Base-by-base conservation (phyloP, 2,113 vertebrate genomes). In the Thalassoma bifasciatum region DNA sequence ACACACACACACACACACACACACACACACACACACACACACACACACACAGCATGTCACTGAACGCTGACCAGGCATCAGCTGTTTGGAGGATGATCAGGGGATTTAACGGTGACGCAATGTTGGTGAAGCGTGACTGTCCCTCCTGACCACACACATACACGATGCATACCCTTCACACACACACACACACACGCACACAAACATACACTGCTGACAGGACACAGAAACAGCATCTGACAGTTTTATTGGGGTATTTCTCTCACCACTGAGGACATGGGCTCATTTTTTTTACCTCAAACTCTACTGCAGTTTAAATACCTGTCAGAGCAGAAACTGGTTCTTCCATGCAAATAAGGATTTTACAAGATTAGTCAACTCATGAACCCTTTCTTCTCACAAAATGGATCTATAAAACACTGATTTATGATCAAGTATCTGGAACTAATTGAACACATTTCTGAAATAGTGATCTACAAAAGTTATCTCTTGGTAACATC, bases 21-120 rank as follows among this genome's bases (percentile, higher is more conserved):
- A n/a, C n/a, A n/a, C n/a, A n/a, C n/a, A n/a, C n/a, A n/a, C n/a
- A n/a, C n/a, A 30, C 30, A 30, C 30, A 30, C 30, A 30, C 6
- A 30, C 24, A 17, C 44, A 23, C 38, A 54, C 47, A 50, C 66
- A 42, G 46, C 65, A 71, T 49, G 46, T 36, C 50, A 36, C 26
- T 52, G 44, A 63, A 30, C 5, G 10, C 62, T 73, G 73, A 84
- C 64, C 65, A 53, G 53, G 58, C 57, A 64, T 79, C 63, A 72
- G 57, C 61, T 72, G 57, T 37, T 61, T 34, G 10, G 54, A 71
- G 75, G 56, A 46, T 8, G 79, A 64, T 64, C 72, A 72, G 24
- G 26, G 58, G 83, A 79, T 75, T 72, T 64, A 70, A 22, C 0
- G 2, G 3, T 85, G 66, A 68, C 24, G 54, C 60, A 40, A 66